These are phyloP conservation scores for Oithona nana DNA, from an alignment of 2,888 invertebrate species.

Conservation along the genomic window DNA sequence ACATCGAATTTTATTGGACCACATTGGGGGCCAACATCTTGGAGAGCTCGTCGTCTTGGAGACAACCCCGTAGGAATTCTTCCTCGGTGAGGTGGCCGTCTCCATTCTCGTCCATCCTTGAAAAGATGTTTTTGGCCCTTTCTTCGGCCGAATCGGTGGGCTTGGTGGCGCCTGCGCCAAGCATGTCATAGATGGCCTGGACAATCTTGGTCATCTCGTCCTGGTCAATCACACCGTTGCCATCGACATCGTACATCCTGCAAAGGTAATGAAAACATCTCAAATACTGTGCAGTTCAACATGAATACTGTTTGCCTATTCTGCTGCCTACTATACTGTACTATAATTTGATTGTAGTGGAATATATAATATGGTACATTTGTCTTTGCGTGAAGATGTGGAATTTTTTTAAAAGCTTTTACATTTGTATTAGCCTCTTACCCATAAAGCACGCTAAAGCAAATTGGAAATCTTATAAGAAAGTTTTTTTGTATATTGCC, in stretches of 20 bases:
- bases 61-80: slow-evolving; percentile 91
- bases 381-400: no score
- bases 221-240: slow-evolving; percentile 91
- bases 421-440: no score
- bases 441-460: no score
- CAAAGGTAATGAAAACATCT: not conserved
- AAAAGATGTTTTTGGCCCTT: slow-evolving; percentile 94
- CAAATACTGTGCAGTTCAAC: no score
- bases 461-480: no score
- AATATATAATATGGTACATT: no score
- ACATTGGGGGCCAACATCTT: slow-evolving; percentile 65
- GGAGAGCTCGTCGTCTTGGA: slow-evolving; percentile 84
- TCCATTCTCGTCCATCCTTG: slow-evolving; percentile 98
- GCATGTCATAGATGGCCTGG: slow-evolving; percentile 99
- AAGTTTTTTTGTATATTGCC: no score
- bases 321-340: no score
- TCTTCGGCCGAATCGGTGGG: slow-evolving; percentile 92
- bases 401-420: no score
- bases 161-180: slow-evolving; percentile 86
- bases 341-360: no score
- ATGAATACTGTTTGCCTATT: no score
- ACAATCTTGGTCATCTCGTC: slow-evolving; percentile 99
- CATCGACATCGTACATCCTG: slow-evolving; percentile 94
- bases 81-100: slow-evolving; percentile 95
- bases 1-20: not conserved